Conservation (phyloP, 2,797 vertebrate genomes). For the Crax fasciolata region DNA sequence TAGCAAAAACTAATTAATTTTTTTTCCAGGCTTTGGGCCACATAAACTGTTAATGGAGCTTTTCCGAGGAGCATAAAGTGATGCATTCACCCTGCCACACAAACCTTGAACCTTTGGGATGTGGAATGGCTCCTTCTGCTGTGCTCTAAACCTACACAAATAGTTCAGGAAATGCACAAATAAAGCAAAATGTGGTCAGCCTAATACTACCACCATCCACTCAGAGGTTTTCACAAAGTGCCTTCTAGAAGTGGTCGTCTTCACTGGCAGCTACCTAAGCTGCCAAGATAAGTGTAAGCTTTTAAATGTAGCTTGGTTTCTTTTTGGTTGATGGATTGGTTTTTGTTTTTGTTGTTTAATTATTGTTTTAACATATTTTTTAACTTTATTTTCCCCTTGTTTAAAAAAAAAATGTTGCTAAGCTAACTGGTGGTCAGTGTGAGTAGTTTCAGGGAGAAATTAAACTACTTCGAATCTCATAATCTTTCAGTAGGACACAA, state of each 20-base stretch:
- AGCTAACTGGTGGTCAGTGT: background rate
- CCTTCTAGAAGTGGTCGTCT: background rate
- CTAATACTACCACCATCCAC: background rate
- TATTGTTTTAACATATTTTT: background rate
- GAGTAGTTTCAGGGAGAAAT: background rate
- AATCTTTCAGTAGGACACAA: background rate
- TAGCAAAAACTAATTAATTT: background rate
- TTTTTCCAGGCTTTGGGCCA: background rate
- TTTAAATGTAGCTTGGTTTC: background rate
- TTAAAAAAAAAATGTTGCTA: background rate
- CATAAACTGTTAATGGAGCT: background rate
- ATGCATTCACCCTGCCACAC: background rate
- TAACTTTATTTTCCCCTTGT: background rate
- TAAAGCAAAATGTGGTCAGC: background rate
- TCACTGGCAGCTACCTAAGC: background rate
- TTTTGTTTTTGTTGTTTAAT: background rate
- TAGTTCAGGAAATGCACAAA: background rate
- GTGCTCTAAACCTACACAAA: background rate
- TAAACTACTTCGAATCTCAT: background rate
- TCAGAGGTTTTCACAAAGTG: background rate
- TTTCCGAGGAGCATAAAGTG: background rate
- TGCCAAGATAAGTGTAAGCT: constrained; percentile 1
- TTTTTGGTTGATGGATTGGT: background rate
- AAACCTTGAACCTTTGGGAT: background rate
- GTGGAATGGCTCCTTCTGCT: background rate